phyloP scores from a whole-genome alignment of 2,797 vertebrate genomes.

The Enteromius thamalakanensis region DNA sequence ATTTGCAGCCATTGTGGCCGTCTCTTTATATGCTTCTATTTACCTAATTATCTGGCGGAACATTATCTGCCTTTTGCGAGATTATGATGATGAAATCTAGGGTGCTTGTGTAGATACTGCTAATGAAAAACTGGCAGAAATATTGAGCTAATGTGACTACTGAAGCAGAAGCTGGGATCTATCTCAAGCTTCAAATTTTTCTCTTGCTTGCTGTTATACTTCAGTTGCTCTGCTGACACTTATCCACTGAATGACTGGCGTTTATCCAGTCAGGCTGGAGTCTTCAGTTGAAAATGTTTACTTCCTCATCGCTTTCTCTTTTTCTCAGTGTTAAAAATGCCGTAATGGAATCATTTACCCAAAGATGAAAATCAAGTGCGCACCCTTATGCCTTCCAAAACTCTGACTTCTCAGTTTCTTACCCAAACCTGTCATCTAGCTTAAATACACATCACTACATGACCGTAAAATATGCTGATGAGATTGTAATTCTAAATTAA shows the following conservation, averaged over 20 bases:
- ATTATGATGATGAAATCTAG: constrained; percentile 15
- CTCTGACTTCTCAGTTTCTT: not conserved
- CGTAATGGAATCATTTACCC: not conserved
- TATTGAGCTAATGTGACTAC: constrained; percentile 4
- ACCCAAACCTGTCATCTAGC: not conserved
- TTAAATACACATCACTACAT: not conserved
- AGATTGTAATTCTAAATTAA: not conserved
- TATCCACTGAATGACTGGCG: not conserved
- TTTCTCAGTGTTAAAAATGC: not conserved
- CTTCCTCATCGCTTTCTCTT: not conserved
- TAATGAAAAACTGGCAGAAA: constrained; percentile 12
- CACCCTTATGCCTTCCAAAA: not conserved
- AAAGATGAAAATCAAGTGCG: not conserved
- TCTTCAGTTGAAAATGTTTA: not conserved
- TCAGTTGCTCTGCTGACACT: not conserved
- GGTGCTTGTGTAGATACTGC: not conserved
- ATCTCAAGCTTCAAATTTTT: not conserved
- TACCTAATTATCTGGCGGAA: constrained; percentile 35
- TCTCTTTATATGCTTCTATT: not conserved
- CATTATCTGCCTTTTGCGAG: constrained; percentile 29
- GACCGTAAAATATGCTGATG: not conserved
- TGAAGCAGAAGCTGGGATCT: not conserved
- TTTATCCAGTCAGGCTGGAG: not conserved
- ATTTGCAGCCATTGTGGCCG: not conserved
- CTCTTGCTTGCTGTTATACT: not conserved